Conservation (phyloP, 2,797 vertebrate species). For the Poeciliopsis paucimaculata region DNA sequence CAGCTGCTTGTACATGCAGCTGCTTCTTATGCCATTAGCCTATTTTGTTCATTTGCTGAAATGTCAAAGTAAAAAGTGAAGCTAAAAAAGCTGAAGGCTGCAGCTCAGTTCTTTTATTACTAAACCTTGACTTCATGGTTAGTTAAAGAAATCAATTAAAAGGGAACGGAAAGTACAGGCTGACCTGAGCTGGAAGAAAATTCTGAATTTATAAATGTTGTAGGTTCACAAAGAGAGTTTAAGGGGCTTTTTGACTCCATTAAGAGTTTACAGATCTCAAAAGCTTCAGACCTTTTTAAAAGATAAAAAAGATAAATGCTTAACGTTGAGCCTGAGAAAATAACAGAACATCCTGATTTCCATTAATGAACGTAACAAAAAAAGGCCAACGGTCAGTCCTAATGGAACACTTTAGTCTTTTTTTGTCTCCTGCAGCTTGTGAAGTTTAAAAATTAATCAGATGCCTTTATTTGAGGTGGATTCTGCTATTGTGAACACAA, state of each 20-base stretch:
- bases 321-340: not conserved
- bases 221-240: not conserved
- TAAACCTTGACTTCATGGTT: not conserved
- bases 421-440: not conserved
- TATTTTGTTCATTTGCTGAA: not conserved
- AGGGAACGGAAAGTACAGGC: not conserved
- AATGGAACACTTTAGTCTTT: not conserved
- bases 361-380: not conserved
- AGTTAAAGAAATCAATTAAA: not conserved
- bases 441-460: not conserved
- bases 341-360: not conserved
- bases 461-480: not conserved
- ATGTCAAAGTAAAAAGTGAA: not conserved
- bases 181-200: not conserved
- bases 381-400: not conserved
- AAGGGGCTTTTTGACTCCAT: slow-evolving; percentile 3
- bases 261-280: not conserved
- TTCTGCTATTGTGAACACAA: not conserved
- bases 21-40: not conserved
- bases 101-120: not conserved
- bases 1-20: not conserved
- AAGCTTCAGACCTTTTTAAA: not conserved
- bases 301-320: slow-evolving; percentile 1
- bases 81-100: not conserved
- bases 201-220: not conserved